Percentiles rank a stretch among this genome's conserved stretches.
These are phyloP conservation scores for Forbesichthys agassizii DNA, from an alignment of 2,113 vertebrate species.

Conservation along the genomic window DNA sequence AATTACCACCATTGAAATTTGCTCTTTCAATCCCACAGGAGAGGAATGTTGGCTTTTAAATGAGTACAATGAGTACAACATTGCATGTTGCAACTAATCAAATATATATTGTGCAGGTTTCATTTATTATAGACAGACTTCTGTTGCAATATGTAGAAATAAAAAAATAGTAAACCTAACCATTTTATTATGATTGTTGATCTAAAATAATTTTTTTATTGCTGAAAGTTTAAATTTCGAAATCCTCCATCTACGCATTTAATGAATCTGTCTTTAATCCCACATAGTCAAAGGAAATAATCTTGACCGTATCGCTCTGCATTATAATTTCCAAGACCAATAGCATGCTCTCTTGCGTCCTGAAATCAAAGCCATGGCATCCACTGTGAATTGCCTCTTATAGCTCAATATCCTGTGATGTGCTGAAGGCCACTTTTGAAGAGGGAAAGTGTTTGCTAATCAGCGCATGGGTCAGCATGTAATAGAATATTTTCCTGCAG, in stretches of 20 bases:
- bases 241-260: neutral
- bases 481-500: slow-evolving; percentile 64
- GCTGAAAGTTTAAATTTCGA: neutral
- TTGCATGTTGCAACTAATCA: too few species aligned
- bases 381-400: slow-evolving; percentile 37
- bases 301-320: neutral
- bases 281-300: neutral
- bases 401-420: slow-evolving; percentile 41
- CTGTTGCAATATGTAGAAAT: too few species aligned
- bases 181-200: too few species aligned
- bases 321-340: slow-evolving; percentile 7
- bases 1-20: too few species aligned
- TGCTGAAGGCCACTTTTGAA: slow-evolving; percentile 46
- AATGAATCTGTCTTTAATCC: neutral
- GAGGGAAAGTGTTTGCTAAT: slow-evolving; percentile 71
- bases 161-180: too few species aligned
- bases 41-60: too few species aligned
- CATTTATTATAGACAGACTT: too few species aligned
- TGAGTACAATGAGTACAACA: too few species aligned
- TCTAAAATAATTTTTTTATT: neutral
- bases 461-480: slow-evolving; percentile 71
- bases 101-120: too few species aligned
- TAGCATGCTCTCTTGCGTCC: slow-evolving; percentile 20
- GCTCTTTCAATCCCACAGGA: too few species aligned
- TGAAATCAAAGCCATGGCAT: slow-evolving; percentile 35